Base-by-base conservation (phyloP, 2,113 vertebrate species). In the Spermophilus dauricus region DNA sequence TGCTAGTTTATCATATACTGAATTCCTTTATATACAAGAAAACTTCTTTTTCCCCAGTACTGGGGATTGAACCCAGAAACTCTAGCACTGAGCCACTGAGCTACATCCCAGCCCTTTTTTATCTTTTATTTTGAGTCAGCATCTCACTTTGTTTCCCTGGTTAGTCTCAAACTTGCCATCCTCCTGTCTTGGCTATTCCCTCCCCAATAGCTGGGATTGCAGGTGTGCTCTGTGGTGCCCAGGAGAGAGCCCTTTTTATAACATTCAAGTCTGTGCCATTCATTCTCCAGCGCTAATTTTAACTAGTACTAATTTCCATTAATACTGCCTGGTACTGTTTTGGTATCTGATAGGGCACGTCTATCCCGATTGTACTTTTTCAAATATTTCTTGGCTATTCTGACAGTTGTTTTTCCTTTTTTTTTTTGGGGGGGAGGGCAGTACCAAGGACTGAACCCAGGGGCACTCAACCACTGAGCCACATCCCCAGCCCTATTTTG, bases 341-440 rank as follows among this genome's bases (percentile, higher is more conserved):
- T 69, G 48, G 22, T 83, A 86, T 69, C 70, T 90, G 32, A 70
- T 45, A 30, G 63, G n/a, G n/a, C 51, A 94, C 30, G n/a, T 70
- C 5, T 5, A 51, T 65, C 53, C 51, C 70, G 51, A 17, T 28
- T 82, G 22, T 37, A 72, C 76, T 72, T 82, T 86, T 48, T 80
- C 75, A 87, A 88, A 20, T 75, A 84, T 65, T 73, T 78, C 58
- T 90, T 93, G 86, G 48, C 75, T 81, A 67, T 73, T 80, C 75
- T 16, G 0, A 96, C 9, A 56, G 24, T 86, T 83, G 51, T 67
- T 94, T 51, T 51, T 51, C 10, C 12, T 51, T 51, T 51, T 51
- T 51, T 51, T 51, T 51, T 51, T 1, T 2, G 2, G 48, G 48
- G 48, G 48, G 48, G 48, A 13, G 42, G 45, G 48, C 48, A 51